phyloP scores from a whole-genome alignment of 2,888 invertebrate genomes.

The Agonopterix subpropinquella region DNA sequence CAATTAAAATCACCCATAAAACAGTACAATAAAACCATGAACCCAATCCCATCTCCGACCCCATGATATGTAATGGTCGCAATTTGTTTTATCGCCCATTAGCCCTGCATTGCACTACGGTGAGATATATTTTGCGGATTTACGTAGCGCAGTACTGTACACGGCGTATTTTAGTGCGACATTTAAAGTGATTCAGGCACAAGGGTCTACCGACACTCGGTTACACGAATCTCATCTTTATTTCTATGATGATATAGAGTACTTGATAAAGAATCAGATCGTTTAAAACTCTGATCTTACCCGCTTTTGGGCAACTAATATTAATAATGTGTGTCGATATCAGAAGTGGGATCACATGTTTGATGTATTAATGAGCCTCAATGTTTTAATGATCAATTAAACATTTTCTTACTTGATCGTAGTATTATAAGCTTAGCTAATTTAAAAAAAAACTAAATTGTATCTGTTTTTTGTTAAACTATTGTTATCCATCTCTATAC shows the following conservation, averaged over 20 bases:
- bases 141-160: conserved; percentile 17
- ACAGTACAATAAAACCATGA: not conserved
- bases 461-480: too few species aligned
- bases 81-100: conserved; percentile 44
- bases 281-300: too few species aligned
- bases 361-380: too few species aligned
- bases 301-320: too few species aligned
- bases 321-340: too few species aligned
- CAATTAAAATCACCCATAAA: not conserved
- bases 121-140: conserved; percentile 40
- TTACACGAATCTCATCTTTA: not conserved
- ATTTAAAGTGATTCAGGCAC: conserved; percentile 22
- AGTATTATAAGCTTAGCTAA: too few species aligned
- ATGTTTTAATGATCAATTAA: too few species aligned
- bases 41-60: conserved; percentile 14
- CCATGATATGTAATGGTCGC: conserved; percentile 31
- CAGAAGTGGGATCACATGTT: too few species aligned
- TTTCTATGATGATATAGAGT: not conserved
- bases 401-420: too few species aligned
- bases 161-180: conserved; percentile 30
- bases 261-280: too few species aligned
- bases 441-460: too few species aligned
- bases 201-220: not conserved
- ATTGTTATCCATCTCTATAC: too few species aligned
- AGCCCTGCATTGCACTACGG: conserved; percentile 20